phyloP scores from a whole-genome alignment of 2,797 vertebrate genomes.

The Pogonophryne albipinna region DNA sequence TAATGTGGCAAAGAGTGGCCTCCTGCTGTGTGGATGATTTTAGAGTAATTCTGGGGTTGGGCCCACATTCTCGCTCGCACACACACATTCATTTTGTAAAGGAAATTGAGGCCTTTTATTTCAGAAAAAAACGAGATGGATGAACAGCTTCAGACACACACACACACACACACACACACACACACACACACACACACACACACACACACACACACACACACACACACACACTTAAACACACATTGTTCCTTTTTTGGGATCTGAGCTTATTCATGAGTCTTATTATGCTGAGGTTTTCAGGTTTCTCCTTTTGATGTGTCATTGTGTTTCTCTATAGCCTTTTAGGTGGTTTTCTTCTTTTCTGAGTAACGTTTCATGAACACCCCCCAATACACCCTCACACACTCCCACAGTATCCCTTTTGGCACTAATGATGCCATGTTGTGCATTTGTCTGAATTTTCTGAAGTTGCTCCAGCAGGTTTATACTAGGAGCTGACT shows the following conservation, averaged over 20 bases:
- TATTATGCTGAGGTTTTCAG: slow-evolving; percentile 75
- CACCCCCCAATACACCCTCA: background rate
- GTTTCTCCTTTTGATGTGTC: slow-evolving; percentile 80
- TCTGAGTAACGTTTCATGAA: slow-evolving; percentile 64
- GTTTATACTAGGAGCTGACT: slow-evolving; percentile 70
- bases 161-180: slow-evolving; percentile 39
- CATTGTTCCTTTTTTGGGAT: slow-evolving; percentile 67
- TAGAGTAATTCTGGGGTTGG: slow-evolving; percentile 37
- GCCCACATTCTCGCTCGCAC: background rate
- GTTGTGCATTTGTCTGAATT: slow-evolving; percentile 63
- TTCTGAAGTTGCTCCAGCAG: slow-evolving; percentile 50
- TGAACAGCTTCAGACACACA: slow-evolving; percentile 28
- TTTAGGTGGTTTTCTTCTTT: slow-evolving; percentile 75
- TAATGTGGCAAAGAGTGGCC: slow-evolving; percentile 51
- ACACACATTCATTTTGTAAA: slow-evolving; percentile 6
- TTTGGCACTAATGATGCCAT: slow-evolving; percentile 65
- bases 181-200: slow-evolving; percentile 45
- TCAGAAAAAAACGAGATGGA: slow-evolving; percentile 8
- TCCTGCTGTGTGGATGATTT: slow-evolving; percentile 60
- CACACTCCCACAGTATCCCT: slow-evolving; percentile 31
- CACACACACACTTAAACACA: slow-evolving; percentile 58
- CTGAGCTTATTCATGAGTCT: slow-evolving; percentile 76
- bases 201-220: slow-evolving; percentile 4
- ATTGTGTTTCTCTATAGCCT: slow-evolving; percentile 70
- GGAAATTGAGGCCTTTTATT: slow-evolving; percentile 22